These are phyloP conservation scores for Mungos mungo DNA, from an alignment of 2,113 vertebrate genomes.

Conservation along the genomic window DNA sequence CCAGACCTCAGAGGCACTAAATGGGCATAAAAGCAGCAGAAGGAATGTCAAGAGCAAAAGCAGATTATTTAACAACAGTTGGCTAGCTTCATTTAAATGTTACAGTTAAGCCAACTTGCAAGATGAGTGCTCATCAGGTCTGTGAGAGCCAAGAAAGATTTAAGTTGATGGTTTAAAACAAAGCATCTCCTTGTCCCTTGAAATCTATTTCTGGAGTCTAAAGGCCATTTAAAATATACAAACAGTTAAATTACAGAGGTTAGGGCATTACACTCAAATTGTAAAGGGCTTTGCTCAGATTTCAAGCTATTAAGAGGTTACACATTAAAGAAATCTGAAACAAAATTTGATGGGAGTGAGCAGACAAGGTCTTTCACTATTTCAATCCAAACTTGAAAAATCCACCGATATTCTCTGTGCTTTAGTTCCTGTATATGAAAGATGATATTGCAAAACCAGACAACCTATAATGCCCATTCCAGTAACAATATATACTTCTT, in stretches of 20 bases:
- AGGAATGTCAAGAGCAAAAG: not conserved
- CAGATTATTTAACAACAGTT: slow-evolving; percentile 73
- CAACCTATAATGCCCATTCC: not conserved
- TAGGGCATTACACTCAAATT: not conserved
- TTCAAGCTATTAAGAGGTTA: not conserved
- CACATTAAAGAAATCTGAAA: not conserved
- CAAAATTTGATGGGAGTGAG: not conserved
- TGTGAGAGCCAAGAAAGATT: not conserved
- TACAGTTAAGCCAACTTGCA: slow-evolving; percentile 24
- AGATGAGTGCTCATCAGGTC: not conserved
- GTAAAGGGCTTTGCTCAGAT: not conserved
- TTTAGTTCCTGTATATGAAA: not conserved
- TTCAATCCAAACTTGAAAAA: not conserved
- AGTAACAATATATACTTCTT: not conserved
- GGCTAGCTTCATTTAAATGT: slow-evolving; percentile 45
- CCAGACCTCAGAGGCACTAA: slow-evolving; percentile 54
- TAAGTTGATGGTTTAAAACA: not conserved
- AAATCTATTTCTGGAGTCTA: not conserved
- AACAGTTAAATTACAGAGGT: not conserved
- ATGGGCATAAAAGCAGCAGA: slow-evolving; percentile 4
- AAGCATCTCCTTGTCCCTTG: not conserved
- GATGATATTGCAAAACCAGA: not conserved
- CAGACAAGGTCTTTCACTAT: not conserved
- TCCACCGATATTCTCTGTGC: not conserved
- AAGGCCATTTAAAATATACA: not conserved